Evolutionary conservation across 2,888 invertebrate genomes (phyloP).

Genomic region (Hydraecia micacea): DNA sequence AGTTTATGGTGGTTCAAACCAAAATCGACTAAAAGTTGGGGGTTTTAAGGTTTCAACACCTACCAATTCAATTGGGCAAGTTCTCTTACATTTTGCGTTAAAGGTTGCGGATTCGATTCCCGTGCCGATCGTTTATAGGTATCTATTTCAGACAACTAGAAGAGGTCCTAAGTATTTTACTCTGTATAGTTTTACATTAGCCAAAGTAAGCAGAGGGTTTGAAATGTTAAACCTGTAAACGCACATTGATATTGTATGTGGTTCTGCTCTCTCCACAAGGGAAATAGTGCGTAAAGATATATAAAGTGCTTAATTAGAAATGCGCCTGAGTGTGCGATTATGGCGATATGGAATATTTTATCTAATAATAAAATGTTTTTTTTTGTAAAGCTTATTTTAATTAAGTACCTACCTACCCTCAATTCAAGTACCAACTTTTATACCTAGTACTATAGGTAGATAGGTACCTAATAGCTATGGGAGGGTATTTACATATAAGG

Average conservation of each 20-base stretch:
- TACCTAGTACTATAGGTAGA: not conserved
- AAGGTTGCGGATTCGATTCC: not conserved
- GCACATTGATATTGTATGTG: slow-evolving; percentile 18
- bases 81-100: not conserved
- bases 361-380: slow-evolving; percentile 47
- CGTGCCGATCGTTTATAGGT: not conserved
- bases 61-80: not conserved
- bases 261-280: slow-evolving; percentile 48
- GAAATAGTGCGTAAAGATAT: slow-evolving; percentile 60
- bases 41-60: not conserved
- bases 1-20: not conserved
- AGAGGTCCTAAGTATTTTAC: not conserved
- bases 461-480: not conserved
- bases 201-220: slow-evolving; percentile 9
- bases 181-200: not conserved
- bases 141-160: not conserved
- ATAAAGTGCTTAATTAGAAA: slow-evolving; percentile 53
- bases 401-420: not conserved
- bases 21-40: not conserved
- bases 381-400: slow-evolving; percentile 27
- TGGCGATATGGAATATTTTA: slow-evolving; percentile 49
- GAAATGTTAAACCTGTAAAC: slow-evolving; percentile 6
- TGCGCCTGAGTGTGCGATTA: slow-evolving; percentile 49
- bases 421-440: slow-evolving; percentile 12
- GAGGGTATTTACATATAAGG: not conserved